Base-by-base conservation (phyloP, 2,113 vertebrate species). In the Hystrix cristata region DNA sequence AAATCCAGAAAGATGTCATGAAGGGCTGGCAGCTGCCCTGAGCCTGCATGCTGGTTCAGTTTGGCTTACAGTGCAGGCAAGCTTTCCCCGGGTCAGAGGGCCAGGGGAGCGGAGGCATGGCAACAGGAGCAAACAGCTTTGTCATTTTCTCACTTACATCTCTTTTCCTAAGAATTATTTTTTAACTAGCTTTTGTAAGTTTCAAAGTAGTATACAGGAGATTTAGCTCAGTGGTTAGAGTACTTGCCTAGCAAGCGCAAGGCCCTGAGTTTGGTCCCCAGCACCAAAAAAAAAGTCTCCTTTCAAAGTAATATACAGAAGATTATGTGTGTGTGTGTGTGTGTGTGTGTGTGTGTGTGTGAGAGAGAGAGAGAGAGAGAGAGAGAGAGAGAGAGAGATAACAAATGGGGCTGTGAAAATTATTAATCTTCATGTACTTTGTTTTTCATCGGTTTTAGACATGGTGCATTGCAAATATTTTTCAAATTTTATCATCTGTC, bases 401-500 rank as follows among this genome's bases (percentile, higher is more conserved):
- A 38, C 38, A 93, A 94, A n/a, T 60, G 14, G 60, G 27, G 3
- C 51, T 53, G 55, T 69, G n/a, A 79, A 78, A 82, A 51, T n/a
- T 59, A 27, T 53, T 87, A 57, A 16, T 51, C 81, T 74, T 71
- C 29, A 11, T 82, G 72, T 12, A 79, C 94, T 81, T 55, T 67
- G 78, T 64, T 89, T 89, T 34, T 88, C 2, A 53, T 51, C 93
- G 72, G 16, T 27, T 85, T 91, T 53, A 95, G 31, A 89, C n/a
- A 2, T 27, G 59, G 57, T 38, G 43, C 72, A 8, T 55, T 85
- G 31, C 67, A 88, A 38, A 82, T 89, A 71, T 71, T 93, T 95
- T 82, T 69, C 59, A 48, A 55, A 0, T 71, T 89, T 79, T 78
- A 64, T 78, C 31, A 51, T 86, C 86, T 80, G 9, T 71, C 69